Conservation (phyloP, 2,113 vertebrate genomes). For the Dolichotis patagonum region DNA sequence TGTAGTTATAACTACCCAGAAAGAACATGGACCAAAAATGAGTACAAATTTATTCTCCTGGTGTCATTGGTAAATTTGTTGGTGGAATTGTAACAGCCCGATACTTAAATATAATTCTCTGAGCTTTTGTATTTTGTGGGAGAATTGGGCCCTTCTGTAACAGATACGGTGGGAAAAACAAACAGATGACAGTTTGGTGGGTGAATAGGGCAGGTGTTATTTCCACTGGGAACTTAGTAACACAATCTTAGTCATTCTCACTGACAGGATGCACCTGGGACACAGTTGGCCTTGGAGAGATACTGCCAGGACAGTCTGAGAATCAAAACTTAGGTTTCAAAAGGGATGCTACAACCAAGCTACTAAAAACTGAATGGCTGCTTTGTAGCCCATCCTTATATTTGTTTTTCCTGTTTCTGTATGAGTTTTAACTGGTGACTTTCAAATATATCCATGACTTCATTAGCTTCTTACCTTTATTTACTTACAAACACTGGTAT, state of each 20-base stretch:
- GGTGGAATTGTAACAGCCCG: background rate
- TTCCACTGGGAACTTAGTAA: background rate
- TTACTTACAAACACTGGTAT: background rate
- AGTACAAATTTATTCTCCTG: background rate
- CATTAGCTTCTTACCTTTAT: background rate
- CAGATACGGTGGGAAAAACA: background rate
- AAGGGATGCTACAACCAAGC: background rate
- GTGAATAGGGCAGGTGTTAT: background rate
- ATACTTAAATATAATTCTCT: background rate
- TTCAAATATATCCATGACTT: background rate
- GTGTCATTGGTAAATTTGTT: background rate
- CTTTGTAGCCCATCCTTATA: background rate
- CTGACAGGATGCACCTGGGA: background rate
- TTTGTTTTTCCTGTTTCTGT: background rate
- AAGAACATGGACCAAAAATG: background rate
- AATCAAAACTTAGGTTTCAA: conserved; percentile 4
- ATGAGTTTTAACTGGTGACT: background rate
- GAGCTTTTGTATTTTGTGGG: background rate
- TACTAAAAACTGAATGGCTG: background rate
- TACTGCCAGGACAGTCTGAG: background rate
- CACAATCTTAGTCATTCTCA: background rate
- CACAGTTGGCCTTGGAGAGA: background rate
- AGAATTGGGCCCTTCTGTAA: background rate
- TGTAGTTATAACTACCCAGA: background rate
- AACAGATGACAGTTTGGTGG: background rate